phyloP scores from a whole-genome alignment of 2,797 vertebrate species.

The Pangasius krempfi region DNA sequence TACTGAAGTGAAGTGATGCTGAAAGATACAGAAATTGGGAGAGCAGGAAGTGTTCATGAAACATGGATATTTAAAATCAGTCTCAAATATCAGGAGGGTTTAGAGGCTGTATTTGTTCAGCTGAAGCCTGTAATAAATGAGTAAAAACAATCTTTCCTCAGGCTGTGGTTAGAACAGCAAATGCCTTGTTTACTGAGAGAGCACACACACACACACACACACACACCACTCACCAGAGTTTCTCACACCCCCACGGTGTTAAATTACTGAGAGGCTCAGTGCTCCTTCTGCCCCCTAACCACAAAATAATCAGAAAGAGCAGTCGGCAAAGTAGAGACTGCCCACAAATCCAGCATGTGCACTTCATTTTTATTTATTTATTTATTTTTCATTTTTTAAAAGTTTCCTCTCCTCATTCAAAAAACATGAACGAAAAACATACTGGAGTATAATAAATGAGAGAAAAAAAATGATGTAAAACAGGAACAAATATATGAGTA shows the following conservation, averaged over 20 bases:
- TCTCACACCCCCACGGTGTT: constrained; percentile 36
- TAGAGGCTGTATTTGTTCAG: constrained; percentile 14
- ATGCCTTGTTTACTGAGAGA: constrained; percentile 42
- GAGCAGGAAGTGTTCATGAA: constrained; percentile 2
- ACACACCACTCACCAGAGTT: constrained; percentile 10
- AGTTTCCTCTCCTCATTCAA: neutral
- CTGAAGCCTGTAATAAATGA: constrained; percentile 24
- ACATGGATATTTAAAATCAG: constrained; percentile 18
- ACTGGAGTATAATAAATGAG: neutral
- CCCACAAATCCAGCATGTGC: neutral
- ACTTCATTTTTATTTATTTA: neutral
- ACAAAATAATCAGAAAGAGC: constrained; percentile 32
- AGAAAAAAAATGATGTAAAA: neutral
- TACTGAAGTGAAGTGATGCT: constrained; percentile 20
- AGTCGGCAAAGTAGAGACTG: neutral
- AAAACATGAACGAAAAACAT: constrained; percentile 8
- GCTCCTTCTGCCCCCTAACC: constrained; percentile 24
- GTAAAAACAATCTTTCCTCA: constrained; percentile 30
- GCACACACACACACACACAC: constrained; percentile 22
- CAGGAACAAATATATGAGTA: neutral
- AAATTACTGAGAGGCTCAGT: constrained; percentile 29
- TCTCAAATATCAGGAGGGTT: constrained; percentile 24
- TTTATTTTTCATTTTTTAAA: neutral
- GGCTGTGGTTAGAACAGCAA: constrained; percentile 39
- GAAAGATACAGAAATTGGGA: neutral